Evolutionary conservation across 2,113 vertebrate species (phyloP).

Genomic region (Calidris pygmaea): DNA sequence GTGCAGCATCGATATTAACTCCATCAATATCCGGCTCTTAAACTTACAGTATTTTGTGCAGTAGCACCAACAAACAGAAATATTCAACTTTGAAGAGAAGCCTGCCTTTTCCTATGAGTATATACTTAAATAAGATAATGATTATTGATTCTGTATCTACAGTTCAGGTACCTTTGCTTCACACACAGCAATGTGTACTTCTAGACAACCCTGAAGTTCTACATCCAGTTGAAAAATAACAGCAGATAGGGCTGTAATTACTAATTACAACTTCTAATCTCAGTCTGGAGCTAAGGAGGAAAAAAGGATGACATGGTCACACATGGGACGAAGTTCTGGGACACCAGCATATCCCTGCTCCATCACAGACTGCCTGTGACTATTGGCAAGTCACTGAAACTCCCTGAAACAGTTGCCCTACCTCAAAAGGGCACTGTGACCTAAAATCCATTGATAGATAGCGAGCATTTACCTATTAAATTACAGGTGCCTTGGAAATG

Average conservation of each 20-base stretch:
- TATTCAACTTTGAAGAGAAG: not conserved
- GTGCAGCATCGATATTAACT: not conserved
- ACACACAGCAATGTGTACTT: not conserved
- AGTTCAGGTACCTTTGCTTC: not conserved
- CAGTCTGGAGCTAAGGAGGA: not conserved
- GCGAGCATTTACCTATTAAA: not conserved
- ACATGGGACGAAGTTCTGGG: not conserved
- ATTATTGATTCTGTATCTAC: not conserved
- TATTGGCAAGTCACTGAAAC: not conserved
- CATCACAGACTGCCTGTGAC: accelerated
- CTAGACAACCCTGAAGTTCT: not conserved
- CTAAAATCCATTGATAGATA: not conserved
- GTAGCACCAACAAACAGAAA: not conserved
- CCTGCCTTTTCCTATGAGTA: not conserved
- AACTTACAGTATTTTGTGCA: not conserved
- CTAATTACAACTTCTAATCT: not conserved
- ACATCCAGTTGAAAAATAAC: not conserved
- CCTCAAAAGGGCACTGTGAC: not conserved
- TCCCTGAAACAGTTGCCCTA: not conserved
- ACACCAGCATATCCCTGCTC: not conserved
- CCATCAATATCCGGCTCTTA: not conserved
- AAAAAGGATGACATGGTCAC: not conserved
- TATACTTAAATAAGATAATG: not conserved
- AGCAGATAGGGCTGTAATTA: not conserved
- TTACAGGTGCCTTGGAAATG: not conserved